These are phyloP conservation scores for Ips typographus DNA, from an alignment of 1,140 invertebrate genomes.

Conservation along the genomic window DNA sequence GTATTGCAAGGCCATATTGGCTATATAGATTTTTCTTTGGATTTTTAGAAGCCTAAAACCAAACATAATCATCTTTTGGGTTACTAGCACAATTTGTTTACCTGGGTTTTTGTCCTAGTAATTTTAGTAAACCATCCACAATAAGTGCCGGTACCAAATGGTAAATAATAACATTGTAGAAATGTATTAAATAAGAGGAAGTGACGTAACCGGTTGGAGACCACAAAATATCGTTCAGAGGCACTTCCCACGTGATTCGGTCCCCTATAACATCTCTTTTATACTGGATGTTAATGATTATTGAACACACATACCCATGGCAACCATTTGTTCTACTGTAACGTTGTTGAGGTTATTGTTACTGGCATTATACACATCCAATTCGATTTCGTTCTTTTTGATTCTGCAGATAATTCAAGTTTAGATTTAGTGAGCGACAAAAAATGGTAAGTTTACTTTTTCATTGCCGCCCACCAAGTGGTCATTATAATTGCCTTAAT, in stretches of 20 bases:
- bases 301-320: slow-evolving; percentile 53
- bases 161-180: slow-evolving; percentile 60
- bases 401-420: not conserved
- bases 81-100: slow-evolving; percentile 54
- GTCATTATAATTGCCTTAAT: slow-evolving; percentile 78
- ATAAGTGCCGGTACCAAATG: slow-evolving; percentile 72
- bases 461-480: slow-evolving; percentile 70
- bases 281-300: not conserved
- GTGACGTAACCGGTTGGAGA: slow-evolving; percentile 59
- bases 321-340: slow-evolving; percentile 62
- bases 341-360: slow-evolving; percentile 67
- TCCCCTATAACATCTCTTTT: slow-evolving; percentile 32
- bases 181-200: slow-evolving; percentile 55
- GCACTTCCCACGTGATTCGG: slow-evolving; percentile 56
- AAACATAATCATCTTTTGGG: not conserved
- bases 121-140: slow-evolving; percentile 62
- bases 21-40: slow-evolving; percentile 76
- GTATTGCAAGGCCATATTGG: slow-evolving; percentile 72
- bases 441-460: slow-evolving; percentile 54
- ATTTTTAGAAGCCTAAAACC: slow-evolving; percentile 71
- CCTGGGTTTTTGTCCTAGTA: slow-evolving; percentile 71
- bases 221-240: slow-evolving; percentile 71
- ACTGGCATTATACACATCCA: slow-evolving; percentile 68
- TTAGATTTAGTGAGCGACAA: not conserved
- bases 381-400: slow-evolving; percentile 38